These are phyloP conservation scores for Tethea ocularis DNA, from an alignment of 2,888 invertebrate species.

Conservation along the genomic window DNA sequence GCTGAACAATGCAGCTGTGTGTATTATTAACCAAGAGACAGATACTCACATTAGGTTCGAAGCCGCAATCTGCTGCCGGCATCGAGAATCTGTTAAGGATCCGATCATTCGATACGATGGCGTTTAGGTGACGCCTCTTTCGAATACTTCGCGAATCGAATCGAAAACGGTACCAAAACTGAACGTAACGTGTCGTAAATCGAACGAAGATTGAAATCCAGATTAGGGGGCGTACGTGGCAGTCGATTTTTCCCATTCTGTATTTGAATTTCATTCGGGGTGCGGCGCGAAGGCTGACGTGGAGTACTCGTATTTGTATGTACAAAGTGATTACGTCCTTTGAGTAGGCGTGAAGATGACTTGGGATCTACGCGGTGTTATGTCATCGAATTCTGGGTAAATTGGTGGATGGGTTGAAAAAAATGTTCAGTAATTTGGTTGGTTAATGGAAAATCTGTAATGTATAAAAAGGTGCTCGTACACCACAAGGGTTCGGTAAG, in stretches of 20 bases:
- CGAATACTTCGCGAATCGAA: slow-evolving; percentile 62
- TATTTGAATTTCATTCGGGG: slow-evolving; percentile 5
- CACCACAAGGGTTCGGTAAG: too few species aligned
- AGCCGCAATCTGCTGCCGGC: slow-evolving; percentile 57
- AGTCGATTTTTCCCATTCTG: background rate
- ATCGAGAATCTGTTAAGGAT: slow-evolving; percentile 60
- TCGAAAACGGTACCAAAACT: slow-evolving; percentile 35
- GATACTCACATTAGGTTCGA: slow-evolving; percentile 56
- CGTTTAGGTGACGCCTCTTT: slow-evolving; percentile 67
- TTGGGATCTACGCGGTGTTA: background rate
- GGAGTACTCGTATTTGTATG: background rate
- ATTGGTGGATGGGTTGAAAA: background rate
- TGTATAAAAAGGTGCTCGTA: too few species aligned
- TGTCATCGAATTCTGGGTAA: background rate
- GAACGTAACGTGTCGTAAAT: slow-evolving; percentile 50
- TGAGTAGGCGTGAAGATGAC: background rate
- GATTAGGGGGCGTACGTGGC: slow-evolving; percentile 27
- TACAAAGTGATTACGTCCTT: background rate
- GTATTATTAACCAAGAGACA: slow-evolving; percentile 24
- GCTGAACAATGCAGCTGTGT: slow-evolving; percentile 23
- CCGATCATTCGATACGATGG: slow-evolving; percentile 59
- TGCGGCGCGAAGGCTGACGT: background rate
- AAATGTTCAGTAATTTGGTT: background rate
- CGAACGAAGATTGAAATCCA: slow-evolving; percentile 51
- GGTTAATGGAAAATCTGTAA: background rate